phyloP scores from a whole-genome alignment of 37 sponge, comb jelly and placozoan species.

The Ephydatia muelleri region DNA sequence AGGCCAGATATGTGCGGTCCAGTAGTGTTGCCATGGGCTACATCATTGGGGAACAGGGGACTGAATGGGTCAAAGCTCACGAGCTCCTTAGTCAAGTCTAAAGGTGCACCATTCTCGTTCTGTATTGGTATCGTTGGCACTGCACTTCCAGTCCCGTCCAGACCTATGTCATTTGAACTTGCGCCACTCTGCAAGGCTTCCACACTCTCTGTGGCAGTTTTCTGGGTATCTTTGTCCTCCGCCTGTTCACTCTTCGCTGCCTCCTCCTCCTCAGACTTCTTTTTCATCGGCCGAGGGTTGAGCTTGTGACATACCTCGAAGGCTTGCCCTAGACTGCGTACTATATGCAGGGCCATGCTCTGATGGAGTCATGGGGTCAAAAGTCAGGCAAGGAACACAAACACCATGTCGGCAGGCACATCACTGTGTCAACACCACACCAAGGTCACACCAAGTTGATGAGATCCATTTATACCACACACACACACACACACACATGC shows the following conservation, averaged over 20 bases:
- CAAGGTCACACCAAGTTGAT: neutral
- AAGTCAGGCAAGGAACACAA: neutral
- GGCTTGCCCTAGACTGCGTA: conserved; percentile 93
- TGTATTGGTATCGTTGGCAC: neutral
- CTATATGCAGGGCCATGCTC: conserved; percentile 87
- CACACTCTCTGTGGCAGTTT: conserved; percentile 8
- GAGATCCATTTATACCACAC: neutral
- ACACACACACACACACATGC: neutral
- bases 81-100: conserved; percentile 10
- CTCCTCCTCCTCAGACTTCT: conserved; percentile 39
- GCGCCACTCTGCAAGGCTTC: neutral
- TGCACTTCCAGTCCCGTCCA: neutral
- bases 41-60: conserved; percentile 37
- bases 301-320: conserved; percentile 97
- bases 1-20: neutral
- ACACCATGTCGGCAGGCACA: neutral
- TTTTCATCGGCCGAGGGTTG: conserved; percentile 72
- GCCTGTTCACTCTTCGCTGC: conserved; percentile 7
- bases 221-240: neutral
- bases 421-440: conserved; percentile 1
- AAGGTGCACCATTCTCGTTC: neutral
- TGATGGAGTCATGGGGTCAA: conserved; percentile 27
- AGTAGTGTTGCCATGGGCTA: neutral
- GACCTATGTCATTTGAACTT: neutral
- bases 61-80: conserved; percentile 49